These are phyloP conservation scores for Acronicta psi DNA, from an alignment of 2,888 invertebrate genomes.

Conservation along the genomic window DNA sequence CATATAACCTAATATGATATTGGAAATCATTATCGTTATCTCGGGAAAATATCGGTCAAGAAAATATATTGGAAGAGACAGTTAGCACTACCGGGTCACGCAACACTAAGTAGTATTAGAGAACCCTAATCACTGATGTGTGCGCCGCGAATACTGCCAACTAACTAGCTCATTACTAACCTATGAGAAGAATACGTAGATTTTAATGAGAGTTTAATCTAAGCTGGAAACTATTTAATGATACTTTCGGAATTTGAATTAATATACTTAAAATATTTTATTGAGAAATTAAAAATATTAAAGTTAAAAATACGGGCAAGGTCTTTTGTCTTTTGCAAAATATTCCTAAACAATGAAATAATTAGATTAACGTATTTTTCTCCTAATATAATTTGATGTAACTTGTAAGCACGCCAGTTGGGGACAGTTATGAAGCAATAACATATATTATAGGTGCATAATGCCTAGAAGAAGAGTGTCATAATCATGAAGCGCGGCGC, in stretches of 20 bases:
- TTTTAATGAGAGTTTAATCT: slow-evolving; percentile 19
- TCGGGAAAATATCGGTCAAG: neutral
- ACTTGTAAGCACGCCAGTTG: neutral
- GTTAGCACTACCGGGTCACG: neutral
- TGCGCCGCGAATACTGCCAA: neutral
- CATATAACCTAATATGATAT: too few species aligned
- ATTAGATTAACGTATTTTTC: neutral
- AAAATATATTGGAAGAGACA: neutral
- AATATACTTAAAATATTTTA: slow-evolving; percentile 28
- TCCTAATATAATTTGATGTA: neutral
- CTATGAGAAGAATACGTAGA: slow-evolving; percentile 11
- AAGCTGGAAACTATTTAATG: neutral
- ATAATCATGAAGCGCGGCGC: slow-evolving; percentile 1
- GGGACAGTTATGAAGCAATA: neutral
- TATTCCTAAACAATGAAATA: too few species aligned
- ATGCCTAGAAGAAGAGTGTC: neutral
- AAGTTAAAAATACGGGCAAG: too few species aligned
- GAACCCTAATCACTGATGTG: neutral
- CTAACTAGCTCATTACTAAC: slow-evolving; percentile 14
- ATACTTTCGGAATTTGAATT: slow-evolving; percentile 13
- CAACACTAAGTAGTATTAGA: neutral
- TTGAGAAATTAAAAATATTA: too few species aligned
- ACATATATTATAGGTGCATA: neutral
- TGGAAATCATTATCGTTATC: neutral
- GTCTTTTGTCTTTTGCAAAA: too few species aligned